Evolutionary conservation across 2,797 vertebrate species (phyloP).

Genomic region (Alcedo atthis): DNA sequence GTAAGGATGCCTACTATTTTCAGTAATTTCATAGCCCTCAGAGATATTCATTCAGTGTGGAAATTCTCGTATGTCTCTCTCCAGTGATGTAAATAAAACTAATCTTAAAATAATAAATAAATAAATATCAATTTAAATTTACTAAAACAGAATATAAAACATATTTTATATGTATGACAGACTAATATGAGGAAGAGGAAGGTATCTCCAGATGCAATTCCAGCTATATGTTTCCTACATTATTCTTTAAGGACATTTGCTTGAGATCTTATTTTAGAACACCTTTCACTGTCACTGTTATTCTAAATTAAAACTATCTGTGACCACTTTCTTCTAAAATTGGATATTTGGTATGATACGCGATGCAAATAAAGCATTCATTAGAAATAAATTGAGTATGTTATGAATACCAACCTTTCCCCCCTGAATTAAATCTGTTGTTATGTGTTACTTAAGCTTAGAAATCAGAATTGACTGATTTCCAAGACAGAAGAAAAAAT

Average conservation of each 20-base stretch:
- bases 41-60: background rate
- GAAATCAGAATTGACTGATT: background rate
- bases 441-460: background rate
- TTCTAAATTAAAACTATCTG: background rate
- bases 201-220: background rate
- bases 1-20: background rate
- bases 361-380: background rate
- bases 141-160: background rate
- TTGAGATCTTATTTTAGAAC: background rate
- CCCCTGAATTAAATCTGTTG: background rate
- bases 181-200: background rate
- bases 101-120: background rate
- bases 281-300: background rate
- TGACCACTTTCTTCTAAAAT: background rate
- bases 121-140: background rate
- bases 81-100: background rate
- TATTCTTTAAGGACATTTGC: background rate
- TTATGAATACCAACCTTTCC: background rate
- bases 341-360: background rate
- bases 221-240: background rate
- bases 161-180: background rate
- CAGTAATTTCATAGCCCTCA: background rate
- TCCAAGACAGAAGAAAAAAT: background rate
- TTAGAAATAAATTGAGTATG: background rate
- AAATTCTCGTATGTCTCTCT: background rate